Conservation (phyloP, 2,113 vertebrate species). For the Ellobius talpinus region DNA sequence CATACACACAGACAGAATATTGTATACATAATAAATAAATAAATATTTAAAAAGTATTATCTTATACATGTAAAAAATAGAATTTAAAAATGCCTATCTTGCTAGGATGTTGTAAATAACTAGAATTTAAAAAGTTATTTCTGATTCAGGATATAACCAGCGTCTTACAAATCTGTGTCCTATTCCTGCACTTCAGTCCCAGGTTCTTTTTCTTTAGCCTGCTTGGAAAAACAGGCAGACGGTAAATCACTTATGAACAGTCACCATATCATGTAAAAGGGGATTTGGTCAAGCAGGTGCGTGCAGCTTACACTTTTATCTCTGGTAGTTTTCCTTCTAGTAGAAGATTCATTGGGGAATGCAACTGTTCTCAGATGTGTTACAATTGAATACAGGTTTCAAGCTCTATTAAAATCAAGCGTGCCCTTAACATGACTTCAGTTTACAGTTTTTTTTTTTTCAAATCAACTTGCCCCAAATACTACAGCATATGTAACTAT, state of each 20-base stretch:
- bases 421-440: not conserved
- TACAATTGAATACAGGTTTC: not conserved
- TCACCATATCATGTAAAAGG: not conserved
- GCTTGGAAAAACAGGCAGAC: not conserved
- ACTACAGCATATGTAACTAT: not conserved
- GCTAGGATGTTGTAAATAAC: not conserved
- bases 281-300: not conserved
- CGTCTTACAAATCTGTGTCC: not conserved
- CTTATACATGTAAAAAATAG: not conserved
- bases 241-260: not conserved
- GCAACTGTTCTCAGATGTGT: not conserved
- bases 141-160: not conserved
- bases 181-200: not conserved
- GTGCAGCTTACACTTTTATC: not conserved
- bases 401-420: not conserved
- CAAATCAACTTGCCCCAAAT: too few relatives aligned
- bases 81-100: not conserved
- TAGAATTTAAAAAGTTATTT: not conserved
- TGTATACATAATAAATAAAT: too few relatives aligned
- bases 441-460: not conserved
- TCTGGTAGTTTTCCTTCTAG: not conserved
- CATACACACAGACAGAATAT: too few relatives aligned
- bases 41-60: too few relatives aligned
- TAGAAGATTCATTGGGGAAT: not conserved
- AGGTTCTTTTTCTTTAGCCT: not conserved